Evolutionary conservation across 1,140 invertebrate species (phyloP), one percentile per base, ranked within the genome.

Genomic region (Pseudomyrmex flavicornis): DNA sequence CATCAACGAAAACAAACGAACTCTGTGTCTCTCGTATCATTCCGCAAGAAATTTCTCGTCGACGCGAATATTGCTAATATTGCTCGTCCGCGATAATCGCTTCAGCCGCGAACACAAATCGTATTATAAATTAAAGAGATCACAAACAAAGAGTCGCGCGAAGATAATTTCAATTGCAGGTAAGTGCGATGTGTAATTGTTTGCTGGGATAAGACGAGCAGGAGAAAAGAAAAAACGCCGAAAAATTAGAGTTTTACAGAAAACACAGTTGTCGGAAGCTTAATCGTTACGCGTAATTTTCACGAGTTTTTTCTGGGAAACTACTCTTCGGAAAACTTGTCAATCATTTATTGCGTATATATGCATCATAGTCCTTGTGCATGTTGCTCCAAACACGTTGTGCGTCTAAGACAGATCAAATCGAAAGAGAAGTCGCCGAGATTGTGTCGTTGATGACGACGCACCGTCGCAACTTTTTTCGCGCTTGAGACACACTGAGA

Each of bases 401-500:
- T 58, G 35, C 35, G 4, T 7, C 35, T 7, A 35, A 35, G 35
- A 35, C 35, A 35, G 35, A 7, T 35, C 35, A 5, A 35, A 17
- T 58, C 54, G 5, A 58, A 8, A 58, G n/a, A 15, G 13, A 7
- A 7, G n/a, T n/a, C 13, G 50, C 12, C 12, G 50, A 10, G 13
- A 13, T 52, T 13, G 12, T 52, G 35, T 35, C 0, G 5, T 35
- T 35, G 35, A 35, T 35, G 35, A 35, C 22, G 48, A n/a, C 20
- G 20, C 13, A 84, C 54, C 70, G 87, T 2, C 59, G 54, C 58
- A 44, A 46, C 56, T 88, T 88, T 88, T 88, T 87, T 85, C 87
- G n/a, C 82, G 58, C 76, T 82, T 66, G 77, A 8, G 35, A 35
- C 35, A 35, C 62, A 90, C 89, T 90, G 89, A 90, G 84, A 90